Percentiles rank a stretch among this genome's conserved stretches.
These are phyloP conservation scores for Ammodytes marinus DNA, from an alignment of 2,113 vertebrate species.

Conservation along the genomic window DNA sequence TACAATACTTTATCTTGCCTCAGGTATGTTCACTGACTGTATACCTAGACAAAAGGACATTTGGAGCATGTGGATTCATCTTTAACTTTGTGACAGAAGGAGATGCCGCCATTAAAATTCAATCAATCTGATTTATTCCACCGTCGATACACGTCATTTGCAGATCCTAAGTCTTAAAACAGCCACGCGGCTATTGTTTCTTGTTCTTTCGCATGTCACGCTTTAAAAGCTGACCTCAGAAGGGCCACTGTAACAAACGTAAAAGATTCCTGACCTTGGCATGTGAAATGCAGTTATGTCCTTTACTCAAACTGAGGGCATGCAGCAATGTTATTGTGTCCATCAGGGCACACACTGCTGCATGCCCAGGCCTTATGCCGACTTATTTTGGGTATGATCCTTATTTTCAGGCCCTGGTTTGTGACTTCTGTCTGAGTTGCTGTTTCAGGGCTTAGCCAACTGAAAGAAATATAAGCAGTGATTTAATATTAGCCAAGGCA, in stretches of 20 bases:
- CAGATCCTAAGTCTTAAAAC: constrained; percentile 75
- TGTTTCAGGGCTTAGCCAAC: constrained; percentile 60
- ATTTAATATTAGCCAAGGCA: constrained; percentile 76
- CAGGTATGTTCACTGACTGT: constrained; percentile 25
- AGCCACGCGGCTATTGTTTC: constrained; percentile 56
- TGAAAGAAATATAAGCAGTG: constrained; percentile 74
- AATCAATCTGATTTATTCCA: constrained; percentile 78
- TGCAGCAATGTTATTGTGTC: constrained; percentile 37
- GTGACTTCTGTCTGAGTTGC: constrained; percentile 57
- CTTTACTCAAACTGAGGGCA: constrained; percentile 30
- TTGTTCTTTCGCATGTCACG: constrained; percentile 67
- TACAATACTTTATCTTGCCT: constrained; percentile 13
- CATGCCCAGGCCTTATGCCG: constrained; percentile 8
- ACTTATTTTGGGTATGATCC: constrained; percentile 30
- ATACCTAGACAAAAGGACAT: constrained; percentile 20
- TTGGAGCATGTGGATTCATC: constrained; percentile 64
- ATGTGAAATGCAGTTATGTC: constrained; percentile 37
- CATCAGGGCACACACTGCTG: constrained; percentile 30
- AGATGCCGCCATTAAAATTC: constrained; percentile 66
- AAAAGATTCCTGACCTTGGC: constrained; percentile 31
- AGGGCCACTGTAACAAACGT: constrained; percentile 19
- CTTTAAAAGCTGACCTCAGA: constrained; percentile 56
- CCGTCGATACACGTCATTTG: constrained; percentile 78
- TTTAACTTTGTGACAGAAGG: constrained; percentile 53
- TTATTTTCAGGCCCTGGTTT: constrained; percentile 56